phyloP scores from a whole-genome alignment of 2,113 vertebrate genomes.

The Echinops telfairi region DNA sequence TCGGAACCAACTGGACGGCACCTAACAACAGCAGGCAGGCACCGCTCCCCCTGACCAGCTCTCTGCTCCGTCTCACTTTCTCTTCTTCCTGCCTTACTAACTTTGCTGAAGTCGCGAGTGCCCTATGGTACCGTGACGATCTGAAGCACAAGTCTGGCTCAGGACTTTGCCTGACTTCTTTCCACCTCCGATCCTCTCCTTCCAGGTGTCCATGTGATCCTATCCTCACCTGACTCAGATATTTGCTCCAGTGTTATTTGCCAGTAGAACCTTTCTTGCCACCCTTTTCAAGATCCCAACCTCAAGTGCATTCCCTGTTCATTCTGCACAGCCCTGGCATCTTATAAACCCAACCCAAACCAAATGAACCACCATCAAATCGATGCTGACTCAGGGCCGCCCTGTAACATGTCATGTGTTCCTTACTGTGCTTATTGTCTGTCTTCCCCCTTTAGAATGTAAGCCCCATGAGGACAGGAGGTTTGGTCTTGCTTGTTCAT shows the following conservation, averaged over 20 bases:
- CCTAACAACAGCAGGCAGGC: not conserved
- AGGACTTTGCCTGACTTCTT: not conserved
- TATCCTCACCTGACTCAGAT: not conserved
- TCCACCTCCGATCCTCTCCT: not conserved
- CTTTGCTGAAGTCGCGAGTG: not conserved
- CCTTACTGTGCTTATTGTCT: too few species aligned
- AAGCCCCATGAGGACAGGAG: not conserved
- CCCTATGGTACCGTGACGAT: not conserved
- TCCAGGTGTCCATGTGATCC: rapidly evolving
- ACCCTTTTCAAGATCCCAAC: not conserved
- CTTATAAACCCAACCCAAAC: too few species aligned
- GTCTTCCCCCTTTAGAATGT: too few species aligned
- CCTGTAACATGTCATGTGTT: not conserved
- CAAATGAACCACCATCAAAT: too few species aligned
- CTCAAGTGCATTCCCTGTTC: not conserved
- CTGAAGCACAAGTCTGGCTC: not conserved
- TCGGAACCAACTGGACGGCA: too few species aligned
- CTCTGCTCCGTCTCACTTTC: not conserved
- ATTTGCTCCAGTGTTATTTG: not conserved
- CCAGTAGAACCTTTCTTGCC: not conserved
- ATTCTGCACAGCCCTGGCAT: not conserved
- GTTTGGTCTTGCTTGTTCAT: not conserved
- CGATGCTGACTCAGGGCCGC: not conserved
- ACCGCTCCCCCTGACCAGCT: rapidly evolving
- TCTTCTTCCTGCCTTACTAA: not conserved